Conservation (phyloP, 2,888 invertebrate genomes). For the Scrobipalpa costella region DNA sequence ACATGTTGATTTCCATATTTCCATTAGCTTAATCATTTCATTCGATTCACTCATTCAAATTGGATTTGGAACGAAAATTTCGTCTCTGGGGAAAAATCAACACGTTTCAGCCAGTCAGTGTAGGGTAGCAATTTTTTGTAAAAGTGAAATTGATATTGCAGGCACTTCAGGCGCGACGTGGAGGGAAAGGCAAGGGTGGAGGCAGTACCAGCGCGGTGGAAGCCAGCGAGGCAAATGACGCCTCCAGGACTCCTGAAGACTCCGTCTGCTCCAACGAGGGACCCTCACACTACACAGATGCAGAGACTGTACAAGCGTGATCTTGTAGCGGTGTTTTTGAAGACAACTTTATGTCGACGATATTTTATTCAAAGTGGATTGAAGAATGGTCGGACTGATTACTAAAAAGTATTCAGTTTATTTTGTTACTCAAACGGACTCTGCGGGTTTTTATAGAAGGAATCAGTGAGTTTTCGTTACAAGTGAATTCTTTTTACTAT, state of each 20-base stretch:
- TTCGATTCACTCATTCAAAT: neutral
- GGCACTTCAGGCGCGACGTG: conserved; percentile 88
- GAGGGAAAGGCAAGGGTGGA: conserved; percentile 76
- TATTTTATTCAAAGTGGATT: neutral
- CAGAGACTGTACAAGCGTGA: conserved; percentile 77
- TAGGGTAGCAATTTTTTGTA: neutral
- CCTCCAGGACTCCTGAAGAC: conserved; percentile 93
- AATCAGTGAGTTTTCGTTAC: neutral
- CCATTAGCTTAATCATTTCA: neutral
- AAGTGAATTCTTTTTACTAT: neutral
- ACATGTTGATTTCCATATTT: conserved; percentile 31
- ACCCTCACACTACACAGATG: conserved; percentile 85
- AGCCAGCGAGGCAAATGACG: conserved; percentile 86
- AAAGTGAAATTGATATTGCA: conserved; percentile 48
- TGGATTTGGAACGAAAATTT: neutral
- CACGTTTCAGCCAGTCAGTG: conserved; percentile 33
- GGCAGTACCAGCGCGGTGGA: conserved; percentile 80
- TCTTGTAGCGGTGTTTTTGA: conserved; percentile 28
- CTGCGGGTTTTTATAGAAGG: neutral
- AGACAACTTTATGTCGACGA: neutral
- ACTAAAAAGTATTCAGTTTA: neutral
- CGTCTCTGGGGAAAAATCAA: conserved; percentile 30
- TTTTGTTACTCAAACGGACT: neutral
- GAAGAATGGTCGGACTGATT: conserved; percentile 3
- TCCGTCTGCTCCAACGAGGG: conserved; percentile 95